Conservation (phyloP, 2,888 invertebrate genomes). For the Dascillus cervinus region DNA sequence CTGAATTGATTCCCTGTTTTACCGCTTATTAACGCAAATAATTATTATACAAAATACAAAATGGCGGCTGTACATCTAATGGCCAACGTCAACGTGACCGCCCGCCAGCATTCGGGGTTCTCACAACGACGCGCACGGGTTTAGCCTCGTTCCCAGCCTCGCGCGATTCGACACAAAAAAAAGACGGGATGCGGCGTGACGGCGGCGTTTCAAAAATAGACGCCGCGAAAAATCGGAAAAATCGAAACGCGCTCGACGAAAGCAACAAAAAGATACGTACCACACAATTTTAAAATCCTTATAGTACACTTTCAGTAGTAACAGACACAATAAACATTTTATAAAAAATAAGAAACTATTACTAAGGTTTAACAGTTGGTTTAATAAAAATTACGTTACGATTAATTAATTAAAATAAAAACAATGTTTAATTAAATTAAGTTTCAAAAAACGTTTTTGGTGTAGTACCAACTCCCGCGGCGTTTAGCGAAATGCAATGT, state of each 20-base stretch:
- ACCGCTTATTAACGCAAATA: slow-evolving; percentile 22
- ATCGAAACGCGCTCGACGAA: background rate
- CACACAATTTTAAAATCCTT: background rate
- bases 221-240: background rate
- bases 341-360: slow-evolving; percentile 21
- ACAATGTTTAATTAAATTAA: slow-evolving; percentile 15
- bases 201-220: slow-evolving; percentile 11
- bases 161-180: slow-evolving; percentile 10
- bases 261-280: background rate
- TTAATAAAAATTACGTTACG: slow-evolving; percentile 13
- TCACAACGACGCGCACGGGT: slow-evolving; percentile 71
- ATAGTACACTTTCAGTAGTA: slow-evolving; percentile 10
- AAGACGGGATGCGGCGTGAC: slow-evolving; percentile 2
- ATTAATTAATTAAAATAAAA: slow-evolving; percentile 20
- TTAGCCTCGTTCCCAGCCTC: slow-evolving; percentile 34
- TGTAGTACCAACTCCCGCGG: slow-evolving; percentile 43
- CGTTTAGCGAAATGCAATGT: slow-evolving; percentile 36
- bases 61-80: slow-evolving; percentile 35
- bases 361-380: slow-evolving; percentile 8
- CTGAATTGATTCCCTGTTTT: slow-evolving; percentile 9
- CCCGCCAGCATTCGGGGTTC: slow-evolving; percentile 60
- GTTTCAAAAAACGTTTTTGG: slow-evolving; percentile 25
- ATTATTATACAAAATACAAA: slow-evolving; percentile 34
- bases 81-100: slow-evolving; percentile 50
- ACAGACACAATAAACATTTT: slow-evolving; percentile 43